Base-by-base conservation (phyloP, 2,888 invertebrate species). In the Scaptomyza cyrtandrae region DNA sequence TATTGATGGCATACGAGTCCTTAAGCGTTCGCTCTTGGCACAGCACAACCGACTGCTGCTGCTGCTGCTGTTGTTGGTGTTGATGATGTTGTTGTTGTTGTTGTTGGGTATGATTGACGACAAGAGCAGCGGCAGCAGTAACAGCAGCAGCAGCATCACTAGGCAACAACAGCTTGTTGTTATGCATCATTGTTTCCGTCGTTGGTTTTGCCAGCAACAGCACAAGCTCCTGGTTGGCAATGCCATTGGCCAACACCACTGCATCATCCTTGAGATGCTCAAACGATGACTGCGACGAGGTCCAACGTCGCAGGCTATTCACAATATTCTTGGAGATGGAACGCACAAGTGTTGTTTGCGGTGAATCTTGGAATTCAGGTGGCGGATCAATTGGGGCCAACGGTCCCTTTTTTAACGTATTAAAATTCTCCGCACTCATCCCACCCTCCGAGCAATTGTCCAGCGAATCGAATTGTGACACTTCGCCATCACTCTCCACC, bases 401-500 rank as follows among this genome's bases (percentile, higher is more conserved):
- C 10, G 96, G 96, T 27, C 95, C 96, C 92, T 96, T 96, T 90
- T 96, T 96, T 71, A 96, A 93, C 2, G 96, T 96, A 90, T 96
- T 96, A 89, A 96, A 96, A 92, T 96, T 95, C 90, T 96, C 96
- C 13, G 95, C 95, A 82, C 96, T 95, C 94, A 96, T 96, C 31
- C 95, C 93, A 19, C 94, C 94, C 90, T 96, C 96, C 6, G 96
- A 96, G 65, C 91, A 92, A 62, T 95, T 94, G 91, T 96, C 96
- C 80, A 96, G 93, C 11, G 96, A 96, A 92, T 96, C 96, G 84
- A 95, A 95, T 90, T 96, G 95, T n/a, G 96, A 96, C 70, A 96
- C 93, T 91, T 96, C 96, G 88, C 95, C 96, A 91, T 97, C 97
- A 91, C 96, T 97, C 91, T 96, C 96, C 93, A 95, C 95, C 92